phyloP scores from a whole-genome alignment of 23 tunicate genomes.

The Clavelina lepadiformis region DNA sequence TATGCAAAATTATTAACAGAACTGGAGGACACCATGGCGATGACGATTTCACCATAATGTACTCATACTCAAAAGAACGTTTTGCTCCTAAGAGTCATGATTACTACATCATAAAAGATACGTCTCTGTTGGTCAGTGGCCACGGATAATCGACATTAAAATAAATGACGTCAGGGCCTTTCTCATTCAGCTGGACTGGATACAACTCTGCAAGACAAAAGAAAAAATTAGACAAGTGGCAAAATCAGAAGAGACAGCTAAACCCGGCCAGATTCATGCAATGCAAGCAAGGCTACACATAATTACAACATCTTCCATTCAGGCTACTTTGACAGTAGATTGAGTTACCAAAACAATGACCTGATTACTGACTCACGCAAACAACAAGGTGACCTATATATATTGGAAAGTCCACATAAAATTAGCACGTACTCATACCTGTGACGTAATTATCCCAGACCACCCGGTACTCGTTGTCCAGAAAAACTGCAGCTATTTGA shows the following conservation, averaged over 20 bases:
- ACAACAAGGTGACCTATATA: no score
- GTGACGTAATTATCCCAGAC: slow-evolving; percentile 88
- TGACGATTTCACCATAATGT: no score
- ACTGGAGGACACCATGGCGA: no score
- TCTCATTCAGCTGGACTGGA: slow-evolving; percentile 50
- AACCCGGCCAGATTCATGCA: no score
- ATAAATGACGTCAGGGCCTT: slow-evolving; percentile 86
- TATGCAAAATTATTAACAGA: no score
- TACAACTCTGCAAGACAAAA: slow-evolving; percentile 75
- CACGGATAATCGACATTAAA: slow-evolving; percentile 94
- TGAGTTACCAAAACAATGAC: background rate
- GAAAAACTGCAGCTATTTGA: slow-evolving; percentile 68
- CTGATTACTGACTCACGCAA: no score
- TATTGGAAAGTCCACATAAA: no score
- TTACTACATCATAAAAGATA: slow-evolving; percentile 31
- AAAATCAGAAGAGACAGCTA: no score
- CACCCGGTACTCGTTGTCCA: slow-evolving; percentile 82
- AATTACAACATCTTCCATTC: no score
- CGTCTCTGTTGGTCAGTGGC: slow-evolving; percentile 93
- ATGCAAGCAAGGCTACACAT: no score
- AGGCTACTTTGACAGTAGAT: background rate
- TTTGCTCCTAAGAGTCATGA: background rate
- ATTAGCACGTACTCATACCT: slow-evolving; percentile 49
- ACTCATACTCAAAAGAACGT: no score
- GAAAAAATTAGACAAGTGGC: no score